Conservation (phyloP, 2,113 vertebrate genomes). For the Atlantisia rogersi region DNA sequence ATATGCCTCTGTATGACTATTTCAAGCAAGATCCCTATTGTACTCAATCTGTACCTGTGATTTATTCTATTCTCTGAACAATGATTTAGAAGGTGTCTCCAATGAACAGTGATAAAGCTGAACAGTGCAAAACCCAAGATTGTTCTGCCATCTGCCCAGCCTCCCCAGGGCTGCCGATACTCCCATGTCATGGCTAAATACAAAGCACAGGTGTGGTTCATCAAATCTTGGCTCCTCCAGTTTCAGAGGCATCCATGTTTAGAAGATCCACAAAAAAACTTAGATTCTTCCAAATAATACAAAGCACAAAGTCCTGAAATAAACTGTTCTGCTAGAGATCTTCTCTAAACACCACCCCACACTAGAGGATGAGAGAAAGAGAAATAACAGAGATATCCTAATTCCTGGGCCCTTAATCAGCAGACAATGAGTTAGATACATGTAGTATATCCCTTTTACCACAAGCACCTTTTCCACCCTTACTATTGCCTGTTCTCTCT, state of each 20-base stretch:
- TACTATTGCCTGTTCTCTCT: neutral
- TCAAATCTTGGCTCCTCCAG: neutral
- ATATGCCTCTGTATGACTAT: no score
- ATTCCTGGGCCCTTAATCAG: neutral
- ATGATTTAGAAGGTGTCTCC: neutral
- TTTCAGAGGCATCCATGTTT: neutral
- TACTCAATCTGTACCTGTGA: neutral
- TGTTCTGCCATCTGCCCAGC: neutral
- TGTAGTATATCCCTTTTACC: neutral
- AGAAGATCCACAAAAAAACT: neutral
- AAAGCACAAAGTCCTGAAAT: neutral
- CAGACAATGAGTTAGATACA: rapidly evolving
- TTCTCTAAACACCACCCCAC: neutral
- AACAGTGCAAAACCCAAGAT: neutral
- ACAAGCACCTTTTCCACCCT: rapidly evolving
- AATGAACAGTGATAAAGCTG: neutral
- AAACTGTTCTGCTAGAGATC: neutral
- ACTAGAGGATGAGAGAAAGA: neutral
- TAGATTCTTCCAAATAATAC: neutral
- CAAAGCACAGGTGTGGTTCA: neutral
- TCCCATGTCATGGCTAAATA: neutral
- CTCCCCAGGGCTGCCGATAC: neutral
- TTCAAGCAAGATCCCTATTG: neutral
- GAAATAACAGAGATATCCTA: neutral
- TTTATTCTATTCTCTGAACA: neutral